Base-by-base conservation (phyloP, 2,113 vertebrate species). In the Caracal caracal region DNA sequence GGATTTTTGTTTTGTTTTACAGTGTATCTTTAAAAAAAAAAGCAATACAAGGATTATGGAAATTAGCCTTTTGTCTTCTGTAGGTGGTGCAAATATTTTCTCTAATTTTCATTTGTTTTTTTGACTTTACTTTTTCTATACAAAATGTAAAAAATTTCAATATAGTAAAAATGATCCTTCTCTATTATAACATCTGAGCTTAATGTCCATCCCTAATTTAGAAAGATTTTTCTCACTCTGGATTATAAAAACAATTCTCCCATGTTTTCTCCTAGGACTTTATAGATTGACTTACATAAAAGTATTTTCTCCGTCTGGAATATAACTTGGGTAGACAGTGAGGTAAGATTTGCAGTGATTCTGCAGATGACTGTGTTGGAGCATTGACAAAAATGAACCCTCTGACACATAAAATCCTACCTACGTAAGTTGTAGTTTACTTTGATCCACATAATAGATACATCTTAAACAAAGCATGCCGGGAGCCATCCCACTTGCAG, bases 31-130 rank as follows among this genome's bases (percentile, higher is more conserved):
- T 51, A 22, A 59, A 59, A 59, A 26, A 47, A 40, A 90, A 86
- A 96, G 33, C 2, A 61, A 47, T 95, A 70, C 10, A 83, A 7
- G 15, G 78, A 33, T 82, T 71, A 51, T 43, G 19, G 30, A 92
- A 93, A 90, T 76, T 65, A 43, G 13, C 11, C 19, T 84, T 90
- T 94, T 47, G 61, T 65, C 20, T 88, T 51, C 59, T 80, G 49
- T 90, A 2, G 6, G 20, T 71, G 10, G 9, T 85, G 28, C 59
- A 81, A 79, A 75, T 85, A 20, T 53, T 96, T 75, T 63, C 19
- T 8, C 20, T 47, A 73, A 33, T 61, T 95, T 93, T 85, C 22
- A 84, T 80, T 90, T 95, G 86, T 15, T 43, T 93, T 93, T 87
- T 96, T 85, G 37, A 76, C 13, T 94, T 86, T 49, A 81, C 22